Base-by-base conservation (phyloP, 2,888 invertebrate genomes). In the Polymixis lichenea region DNA sequence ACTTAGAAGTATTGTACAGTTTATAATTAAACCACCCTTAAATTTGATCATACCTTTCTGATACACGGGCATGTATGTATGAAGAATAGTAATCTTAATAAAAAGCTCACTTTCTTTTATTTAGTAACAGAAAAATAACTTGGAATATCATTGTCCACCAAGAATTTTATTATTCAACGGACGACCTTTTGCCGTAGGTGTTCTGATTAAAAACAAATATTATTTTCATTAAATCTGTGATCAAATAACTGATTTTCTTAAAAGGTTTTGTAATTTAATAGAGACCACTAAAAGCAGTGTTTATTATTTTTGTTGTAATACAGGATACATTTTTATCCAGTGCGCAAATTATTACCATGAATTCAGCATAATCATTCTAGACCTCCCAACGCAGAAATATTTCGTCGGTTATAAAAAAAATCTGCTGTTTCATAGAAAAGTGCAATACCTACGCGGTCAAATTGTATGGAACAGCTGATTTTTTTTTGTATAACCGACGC, bases 221-320 rank as follows among this genome's bases (percentile, higher is more conserved):
- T 76, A 76, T 66, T 76, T 66, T 66, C 15, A 76, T 76, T 76
- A 76, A 65, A 76, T 32, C 58, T 60, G 19, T 76, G 51, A 76
- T 76, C 58, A 60, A 66, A 76, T 66, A 32, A 46, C 43, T 46
- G 22, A 32, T 32, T 53, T 46, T 76, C 77, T 60, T 19, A 22
- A 17, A 25, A 46, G 8, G 2, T 67, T 66, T 60, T 68, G 38
- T 61, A 49, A 68, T 77, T 55, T 46, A 17, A 60, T 49, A 17
- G 17, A 76, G 6, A 13, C 0, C 49, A 8, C 13, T 17, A 51
- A 60, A 74, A 72, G 8, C 62, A 22, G 25, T 62, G 2, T 28
- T 32, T n/a, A 60, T 60, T 38, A 17, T 15, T 62, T 72, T 74
- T 55, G 22, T 74, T 46, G 11, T 53, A 22, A 3, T 9, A n/a